Conservation (phyloP, 2,888 invertebrate genomes). For the Xylocampa areola region DNA sequence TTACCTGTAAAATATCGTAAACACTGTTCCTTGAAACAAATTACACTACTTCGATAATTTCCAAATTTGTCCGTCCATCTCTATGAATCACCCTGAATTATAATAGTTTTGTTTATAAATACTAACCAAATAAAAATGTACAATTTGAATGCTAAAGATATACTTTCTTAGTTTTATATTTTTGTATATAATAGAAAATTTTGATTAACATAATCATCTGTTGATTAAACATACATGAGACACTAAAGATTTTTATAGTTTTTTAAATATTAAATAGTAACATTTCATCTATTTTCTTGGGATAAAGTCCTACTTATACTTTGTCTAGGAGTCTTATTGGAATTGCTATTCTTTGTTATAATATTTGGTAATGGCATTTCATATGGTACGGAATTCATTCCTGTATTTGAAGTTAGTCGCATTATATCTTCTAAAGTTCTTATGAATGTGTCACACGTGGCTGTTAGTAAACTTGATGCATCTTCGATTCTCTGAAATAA, state of each 20-base stretch:
- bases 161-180: no score
- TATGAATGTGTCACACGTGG: conserved; percentile 96
- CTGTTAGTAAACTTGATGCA: conserved; percentile 92
- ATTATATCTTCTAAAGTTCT: conserved; percentile 95
- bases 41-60: no score
- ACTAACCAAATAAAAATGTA: no score
- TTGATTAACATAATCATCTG: no score
- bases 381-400: conserved; percentile 65
- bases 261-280: conserved; percentile 4
- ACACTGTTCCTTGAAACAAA: no score
- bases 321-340: conserved; percentile 72
- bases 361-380: conserved; percentile 80
- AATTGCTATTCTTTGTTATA: conserved; percentile 69
- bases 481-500: conserved; percentile 92
- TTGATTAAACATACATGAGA: no score
- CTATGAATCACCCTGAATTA: no score
- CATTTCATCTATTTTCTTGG: conserved; percentile 85
- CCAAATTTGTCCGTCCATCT: no score
- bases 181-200: no score
- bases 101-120: no score
- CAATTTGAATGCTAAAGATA: no score
- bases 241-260: conserved; percentile 17
- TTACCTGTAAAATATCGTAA: no score
- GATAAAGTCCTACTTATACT: conserved; percentile 80
- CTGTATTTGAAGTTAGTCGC: conserved; percentile 86